Evolutionary conservation across 2,113 vertebrate species (phyloP), one percentile per base, ranked within the genome.

Genomic region (Elgaria multicarinata): DNA sequence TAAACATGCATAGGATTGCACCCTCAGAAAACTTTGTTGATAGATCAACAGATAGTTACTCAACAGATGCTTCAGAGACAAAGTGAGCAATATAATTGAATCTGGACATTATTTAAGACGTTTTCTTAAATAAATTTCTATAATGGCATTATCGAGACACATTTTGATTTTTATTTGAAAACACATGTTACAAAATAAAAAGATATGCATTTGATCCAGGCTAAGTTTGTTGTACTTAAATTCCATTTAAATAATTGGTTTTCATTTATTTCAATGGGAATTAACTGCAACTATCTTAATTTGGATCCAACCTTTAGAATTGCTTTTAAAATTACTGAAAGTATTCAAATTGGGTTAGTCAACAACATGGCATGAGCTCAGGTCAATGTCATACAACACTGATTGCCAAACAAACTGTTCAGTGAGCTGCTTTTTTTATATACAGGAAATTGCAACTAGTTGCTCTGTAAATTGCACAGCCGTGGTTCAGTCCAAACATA

Each of bases 401-500:
- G 31, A 55, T 46, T 14, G 46, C 14, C 20, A 42, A 18, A 18
- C 36, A 18, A 20, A 84, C 2, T 36, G 20, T 80, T n/a, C 3
- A 69, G 44, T 42, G 39, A 64, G 9, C 53, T 80, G 31, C 33
- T 4, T 74, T 36, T 69, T 58, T 88, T n/a, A 67, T 3, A 42
- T 6, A 4, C n/a, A 9, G 91, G 89, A 53, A 10, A 53, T 53
- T 12, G 50, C 50, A 53, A 10, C 2, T 69, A 12, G 18, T 26
- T 20, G 26, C 28, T 22, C 18, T 53, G 83, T 7, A 86, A 46
- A 10, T 13, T 16, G 5, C 6, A 66, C 22, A 62, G 31, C 24
- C 36, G 24, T 33, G 84, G 3, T 6, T 91, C 22, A 4, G 3
- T 79, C 85, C 42, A 89, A 83, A 94, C 94, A 93, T 94, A 98